Percentiles rank a stretch among this genome's conserved stretches.
phyloP scores from a whole-genome alignment of 1,140 invertebrate species.

The Euglossa dilemma region DNA sequence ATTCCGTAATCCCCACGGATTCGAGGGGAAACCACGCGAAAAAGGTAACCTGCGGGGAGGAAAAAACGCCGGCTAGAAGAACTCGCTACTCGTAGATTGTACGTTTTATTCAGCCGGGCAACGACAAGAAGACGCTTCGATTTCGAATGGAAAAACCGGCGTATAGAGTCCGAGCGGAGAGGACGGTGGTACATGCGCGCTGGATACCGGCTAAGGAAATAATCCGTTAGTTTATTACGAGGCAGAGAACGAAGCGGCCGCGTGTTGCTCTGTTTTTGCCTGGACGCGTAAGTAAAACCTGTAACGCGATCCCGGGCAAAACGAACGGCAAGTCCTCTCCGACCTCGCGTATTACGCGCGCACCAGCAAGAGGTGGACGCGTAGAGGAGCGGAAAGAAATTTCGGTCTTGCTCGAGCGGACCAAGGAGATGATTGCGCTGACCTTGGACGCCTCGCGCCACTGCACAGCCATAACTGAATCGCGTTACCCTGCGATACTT shows the following conservation, averaged over 20 bases:
- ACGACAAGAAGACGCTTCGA: neutral
- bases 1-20: neutral
- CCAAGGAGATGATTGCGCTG: constrained; percentile 69
- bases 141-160: neutral
- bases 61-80: neutral
- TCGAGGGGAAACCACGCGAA: neutral
- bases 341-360: constrained; percentile 34
- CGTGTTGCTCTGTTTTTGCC: constrained; percentile 46
- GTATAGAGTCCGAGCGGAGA: neutral
- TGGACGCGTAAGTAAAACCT: constrained; percentile 49
- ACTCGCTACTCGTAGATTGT: neutral
- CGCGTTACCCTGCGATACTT: constrained; percentile 63
- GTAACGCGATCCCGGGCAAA: constrained; percentile 31
- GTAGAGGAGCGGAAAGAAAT: constrained; percentile 45
- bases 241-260: constrained; percentile 28
- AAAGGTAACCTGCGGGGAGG: neutral
- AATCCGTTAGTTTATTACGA: constrained; percentile 65
- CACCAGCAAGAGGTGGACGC: neutral
- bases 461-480: constrained; percentile 61
- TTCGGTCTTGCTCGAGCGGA: constrained; percentile 64
- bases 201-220: constrained; percentile 40
- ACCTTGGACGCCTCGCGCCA: constrained; percentile 69
- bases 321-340: constrained; percentile 44
- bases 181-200: neutral
- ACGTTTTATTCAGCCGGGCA: neutral